A percentile compares a stretch with the other conserved stretches of the same genome.
phyloP scores from a whole-genome alignment of 1,140 invertebrate genomes.

The Asbolus verrucosus region DNA sequence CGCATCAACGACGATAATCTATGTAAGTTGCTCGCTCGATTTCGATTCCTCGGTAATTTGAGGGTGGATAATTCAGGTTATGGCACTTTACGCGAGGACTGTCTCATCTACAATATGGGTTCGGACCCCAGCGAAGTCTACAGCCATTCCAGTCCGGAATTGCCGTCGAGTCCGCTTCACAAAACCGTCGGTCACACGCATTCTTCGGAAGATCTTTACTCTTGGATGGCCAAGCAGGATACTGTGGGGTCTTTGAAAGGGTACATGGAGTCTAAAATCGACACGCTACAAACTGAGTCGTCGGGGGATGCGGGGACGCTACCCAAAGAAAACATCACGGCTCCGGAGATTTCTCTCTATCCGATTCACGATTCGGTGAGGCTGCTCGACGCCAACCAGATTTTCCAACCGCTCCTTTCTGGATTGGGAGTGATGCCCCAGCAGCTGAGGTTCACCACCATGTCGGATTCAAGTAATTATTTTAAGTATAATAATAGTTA shows the following conservation, averaged over 20 bases:
- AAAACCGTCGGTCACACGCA: constrained; percentile 65
- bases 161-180: constrained; percentile 66
- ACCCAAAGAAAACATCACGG: constrained; percentile 65
- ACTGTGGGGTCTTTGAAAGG: constrained; percentile 58
- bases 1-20: constrained; percentile 58
- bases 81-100: constrained; percentile 80
- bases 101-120: constrained; percentile 66
- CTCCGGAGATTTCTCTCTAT: constrained; percentile 71
- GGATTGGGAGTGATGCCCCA: constrained; percentile 89
- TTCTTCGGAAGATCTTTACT: constrained; percentile 88
- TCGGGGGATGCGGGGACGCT: constrained; percentile 62
- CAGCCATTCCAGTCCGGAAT: constrained; percentile 63
- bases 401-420: constrained; percentile 88
- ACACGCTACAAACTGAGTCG: constrained; percentile 71
- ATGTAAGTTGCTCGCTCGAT: constrained; percentile 52
- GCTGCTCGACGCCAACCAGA: constrained; percentile 90
- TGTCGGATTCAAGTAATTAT: constrained; percentile 58
- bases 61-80: constrained; percentile 70
- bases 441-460: constrained; percentile 75
- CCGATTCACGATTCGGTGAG: constrained; percentile 86
- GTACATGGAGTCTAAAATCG: constrained; percentile 71
- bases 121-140: constrained; percentile 72
- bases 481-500: too few relatives aligned
- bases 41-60: background rate
- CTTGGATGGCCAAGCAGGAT: constrained; percentile 96